Percentiles rank a stretch among this genome's conserved stretches.
These are phyloP conservation scores for Torymus texanus DNA, from an alignment of 2,888 invertebrate genomes.

Conservation along the genomic window DNA sequence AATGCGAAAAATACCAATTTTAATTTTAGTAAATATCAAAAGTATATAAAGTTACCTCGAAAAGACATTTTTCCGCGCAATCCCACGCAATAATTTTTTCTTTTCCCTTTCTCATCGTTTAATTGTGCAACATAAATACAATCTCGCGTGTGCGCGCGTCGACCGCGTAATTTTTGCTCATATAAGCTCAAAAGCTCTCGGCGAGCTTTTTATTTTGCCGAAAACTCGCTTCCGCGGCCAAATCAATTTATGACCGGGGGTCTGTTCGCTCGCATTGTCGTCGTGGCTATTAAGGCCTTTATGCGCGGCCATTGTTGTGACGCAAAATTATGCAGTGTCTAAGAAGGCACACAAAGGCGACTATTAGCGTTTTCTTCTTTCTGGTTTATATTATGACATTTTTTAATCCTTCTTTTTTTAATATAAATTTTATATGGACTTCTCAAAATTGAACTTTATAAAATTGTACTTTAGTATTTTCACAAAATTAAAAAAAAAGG, in stretches of 20 bases:
- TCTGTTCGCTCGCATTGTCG: slow-evolving; percentile 70
- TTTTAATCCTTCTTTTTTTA: too few relatives aligned
- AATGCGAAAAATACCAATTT: too few relatives aligned
- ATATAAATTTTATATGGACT: too few relatives aligned
- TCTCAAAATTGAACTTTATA: too few relatives aligned
- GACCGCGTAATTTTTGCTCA: slow-evolving; percentile 72
- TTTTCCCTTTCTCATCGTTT: slow-evolving; percentile 55
- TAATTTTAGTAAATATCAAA: too few relatives aligned
- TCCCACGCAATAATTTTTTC: neutral
- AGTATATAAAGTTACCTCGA: too few relatives aligned
- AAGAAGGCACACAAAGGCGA: slow-evolving; percentile 20
- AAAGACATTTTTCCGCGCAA: too few relatives aligned
- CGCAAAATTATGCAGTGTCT: slow-evolving; percentile 68
- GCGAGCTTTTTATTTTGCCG: slow-evolving; percentile 63
- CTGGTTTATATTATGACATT: too few relatives aligned
- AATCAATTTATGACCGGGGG: slow-evolving; percentile 73
- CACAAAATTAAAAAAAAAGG: too few relatives aligned
- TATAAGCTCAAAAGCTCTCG: slow-evolving; percentile 72
- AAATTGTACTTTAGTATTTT: too few relatives aligned
- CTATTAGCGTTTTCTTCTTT: too few relatives aligned
- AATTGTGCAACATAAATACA: slow-evolving; percentile 74
- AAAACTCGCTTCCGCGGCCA: slow-evolving; percentile 68
- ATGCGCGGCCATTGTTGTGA: slow-evolving; percentile 72
- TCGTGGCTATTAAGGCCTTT: slow-evolving; percentile 70
- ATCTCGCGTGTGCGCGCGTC: slow-evolving; percentile 65